These are phyloP conservation scores for Theristicus caerulescens DNA, from an alignment of 2,113 vertebrate species.

Conservation along the genomic window DNA sequence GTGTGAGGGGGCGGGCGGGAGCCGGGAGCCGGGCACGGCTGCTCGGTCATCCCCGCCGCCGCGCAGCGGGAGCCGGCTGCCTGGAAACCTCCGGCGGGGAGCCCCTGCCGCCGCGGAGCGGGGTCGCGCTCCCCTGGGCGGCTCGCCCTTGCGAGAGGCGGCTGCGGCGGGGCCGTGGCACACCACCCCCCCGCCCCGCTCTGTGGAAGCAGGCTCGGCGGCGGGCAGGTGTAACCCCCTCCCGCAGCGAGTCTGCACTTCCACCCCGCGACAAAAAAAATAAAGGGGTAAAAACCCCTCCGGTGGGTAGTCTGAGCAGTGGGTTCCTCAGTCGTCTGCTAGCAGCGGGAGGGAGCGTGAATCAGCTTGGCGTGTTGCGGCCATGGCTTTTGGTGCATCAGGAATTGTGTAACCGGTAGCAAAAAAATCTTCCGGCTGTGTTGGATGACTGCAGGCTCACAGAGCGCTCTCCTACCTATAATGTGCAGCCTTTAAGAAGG, in stretches of 20 bases:
- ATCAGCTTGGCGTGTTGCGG: neutral
- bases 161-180: neutral
- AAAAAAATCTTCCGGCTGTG: neutral
- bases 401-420: neutral
- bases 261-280: rapidly evolving
- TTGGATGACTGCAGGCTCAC: rapidly evolving
- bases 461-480: rapidly evolving
- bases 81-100: no score
- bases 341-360: neutral
- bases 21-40: no score
- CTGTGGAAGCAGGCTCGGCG: neutral
- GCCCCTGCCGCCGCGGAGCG: neutral
- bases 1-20: neutral
- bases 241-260: neutral
- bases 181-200: no score
- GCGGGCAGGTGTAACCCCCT: neutral
- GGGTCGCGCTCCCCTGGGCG: neutral
- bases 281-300: rapidly evolving
- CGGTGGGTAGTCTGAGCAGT: rapidly evolving
- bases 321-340: rapidly evolving
- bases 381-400: neutral
- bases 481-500: no score
- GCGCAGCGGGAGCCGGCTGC: neutral
- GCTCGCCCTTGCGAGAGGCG: neutral
- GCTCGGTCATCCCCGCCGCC: neutral